phyloP scores from a whole-genome alignment of 2,797 vertebrate species.

The Cuculus canorus region DNA sequence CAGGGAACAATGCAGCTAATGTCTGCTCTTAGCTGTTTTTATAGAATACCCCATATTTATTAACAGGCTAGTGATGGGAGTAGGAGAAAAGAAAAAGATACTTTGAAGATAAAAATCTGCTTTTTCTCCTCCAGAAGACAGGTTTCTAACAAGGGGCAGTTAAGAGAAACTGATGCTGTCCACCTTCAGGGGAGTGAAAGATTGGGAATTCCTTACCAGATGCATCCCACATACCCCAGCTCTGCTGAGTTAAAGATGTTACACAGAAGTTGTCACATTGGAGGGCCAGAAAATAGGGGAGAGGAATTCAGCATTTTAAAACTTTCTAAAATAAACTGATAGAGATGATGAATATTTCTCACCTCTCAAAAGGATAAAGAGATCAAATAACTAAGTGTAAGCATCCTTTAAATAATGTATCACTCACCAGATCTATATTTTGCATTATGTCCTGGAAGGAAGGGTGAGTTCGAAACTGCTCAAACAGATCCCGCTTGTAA shows the following conservation, averaged over 20 bases:
- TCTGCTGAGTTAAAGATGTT: not conserved
- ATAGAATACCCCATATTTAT: not conserved
- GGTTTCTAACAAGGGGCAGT: not conserved
- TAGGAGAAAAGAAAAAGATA: not conserved
- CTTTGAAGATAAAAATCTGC: not conserved
- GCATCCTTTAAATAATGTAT: accelerated
- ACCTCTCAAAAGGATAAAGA: not conserved
- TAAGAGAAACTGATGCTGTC: not conserved
- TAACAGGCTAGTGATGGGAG: not conserved
- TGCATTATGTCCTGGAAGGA: slow-evolving; percentile 99
- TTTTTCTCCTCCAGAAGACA: not conserved
- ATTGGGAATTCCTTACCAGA: not conserved
- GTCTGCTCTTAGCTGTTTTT: not conserved
- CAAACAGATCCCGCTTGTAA: slow-evolving; percentile 97
- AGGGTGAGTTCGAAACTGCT: slow-evolving; percentile 94
- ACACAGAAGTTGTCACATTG: not conserved
- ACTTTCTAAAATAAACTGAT: not conserved
- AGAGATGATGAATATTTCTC: not conserved
- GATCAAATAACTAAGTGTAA: not conserved
- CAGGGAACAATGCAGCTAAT: not conserved
- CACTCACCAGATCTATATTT: slow-evolving; percentile 95
- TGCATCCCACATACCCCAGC: not conserved
- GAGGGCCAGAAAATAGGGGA: not conserved
- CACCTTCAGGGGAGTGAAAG: not conserved
- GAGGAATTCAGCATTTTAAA: not conserved